phyloP scores from a whole-genome alignment of 2,797 vertebrate genomes.

The Pseudocheirus occidentalis region DNA sequence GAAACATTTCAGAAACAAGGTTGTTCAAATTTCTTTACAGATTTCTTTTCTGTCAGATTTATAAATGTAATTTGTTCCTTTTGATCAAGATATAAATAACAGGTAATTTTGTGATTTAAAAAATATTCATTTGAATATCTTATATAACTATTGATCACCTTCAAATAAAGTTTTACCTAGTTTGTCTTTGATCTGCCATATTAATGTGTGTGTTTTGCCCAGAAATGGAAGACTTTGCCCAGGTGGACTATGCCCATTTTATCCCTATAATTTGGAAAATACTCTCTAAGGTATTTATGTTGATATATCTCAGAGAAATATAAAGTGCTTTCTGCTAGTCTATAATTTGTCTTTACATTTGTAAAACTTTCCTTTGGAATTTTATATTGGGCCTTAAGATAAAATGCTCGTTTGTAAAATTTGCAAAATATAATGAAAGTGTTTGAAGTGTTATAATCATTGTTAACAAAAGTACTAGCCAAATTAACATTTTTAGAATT shows the following conservation, averaged over 20 bases:
- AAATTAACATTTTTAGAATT: neutral
- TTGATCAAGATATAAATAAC: constrained; percentile 69
- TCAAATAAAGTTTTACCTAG: constrained; percentile 71
- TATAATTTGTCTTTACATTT: neutral
- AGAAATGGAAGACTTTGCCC: constrained; percentile 40
- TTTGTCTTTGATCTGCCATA: constrained; percentile 52
- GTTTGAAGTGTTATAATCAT: neutral
- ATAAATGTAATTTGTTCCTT: constrained; percentile 62
- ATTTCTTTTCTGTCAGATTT: constrained; percentile 63
- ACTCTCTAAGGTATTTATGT: constrained; percentile 30
- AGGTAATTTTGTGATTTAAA: constrained; percentile 57
- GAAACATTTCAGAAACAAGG: constrained; percentile 60
- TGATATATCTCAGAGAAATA: neutral
- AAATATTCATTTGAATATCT: neutral
- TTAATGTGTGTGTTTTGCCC: neutral
- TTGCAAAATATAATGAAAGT: neutral
- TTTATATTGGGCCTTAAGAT: constrained; percentile 9
- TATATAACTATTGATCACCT: constrained; percentile 58
- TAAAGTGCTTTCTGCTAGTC: constrained; percentile 31
- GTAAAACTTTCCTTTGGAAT: constrained; percentile 34
- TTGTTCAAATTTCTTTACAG: constrained; percentile 66
- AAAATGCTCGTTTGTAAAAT: constrained; percentile 15
- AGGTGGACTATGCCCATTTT: constrained; percentile 52
- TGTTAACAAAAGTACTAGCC: neutral
- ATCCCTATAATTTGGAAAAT: constrained; percentile 18